Conservation (phyloP, 1,140 invertebrate species). For the Ruditapes philippinarum region DNA sequence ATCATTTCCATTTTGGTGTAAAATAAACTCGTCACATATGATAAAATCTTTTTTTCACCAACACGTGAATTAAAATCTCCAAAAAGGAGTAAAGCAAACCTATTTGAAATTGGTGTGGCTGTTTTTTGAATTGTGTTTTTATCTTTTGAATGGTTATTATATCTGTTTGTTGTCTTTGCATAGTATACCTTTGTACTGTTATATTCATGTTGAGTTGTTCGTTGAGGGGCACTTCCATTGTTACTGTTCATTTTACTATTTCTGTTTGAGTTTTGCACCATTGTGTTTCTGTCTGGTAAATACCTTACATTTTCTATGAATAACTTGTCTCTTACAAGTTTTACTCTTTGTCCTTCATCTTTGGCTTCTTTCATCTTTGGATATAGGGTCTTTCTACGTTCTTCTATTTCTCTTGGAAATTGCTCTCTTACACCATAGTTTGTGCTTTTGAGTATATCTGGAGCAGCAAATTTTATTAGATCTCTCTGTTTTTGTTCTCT, state of each 20-base stretch:
- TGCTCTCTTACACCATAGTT: background rate
- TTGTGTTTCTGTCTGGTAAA: background rate
- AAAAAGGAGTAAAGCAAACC: background rate
- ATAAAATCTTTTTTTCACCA: background rate
- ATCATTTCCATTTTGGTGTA: background rate
- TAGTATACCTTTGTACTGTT: background rate
- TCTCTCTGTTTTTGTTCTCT: background rate
- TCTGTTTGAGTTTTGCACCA: background rate
- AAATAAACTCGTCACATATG: background rate
- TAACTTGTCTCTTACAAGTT: background rate
- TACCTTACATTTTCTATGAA: background rate
- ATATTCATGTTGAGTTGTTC: background rate
- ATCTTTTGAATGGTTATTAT: background rate
- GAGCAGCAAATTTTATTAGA: background rate
- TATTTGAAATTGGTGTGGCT: background rate
- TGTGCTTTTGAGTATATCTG: background rate
- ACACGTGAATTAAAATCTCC: conserved; percentile 1
- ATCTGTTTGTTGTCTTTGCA: background rate
- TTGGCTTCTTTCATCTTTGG: background rate
- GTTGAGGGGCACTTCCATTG: background rate
- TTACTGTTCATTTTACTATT: background rate
- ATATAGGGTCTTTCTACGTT: background rate
- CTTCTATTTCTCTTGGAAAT: background rate
- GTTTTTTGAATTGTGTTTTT: background rate
- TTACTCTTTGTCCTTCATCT: background rate